Conservation (phyloP, 2,797 vertebrate genomes). For the Neopelma chrysocephalum region DNA sequence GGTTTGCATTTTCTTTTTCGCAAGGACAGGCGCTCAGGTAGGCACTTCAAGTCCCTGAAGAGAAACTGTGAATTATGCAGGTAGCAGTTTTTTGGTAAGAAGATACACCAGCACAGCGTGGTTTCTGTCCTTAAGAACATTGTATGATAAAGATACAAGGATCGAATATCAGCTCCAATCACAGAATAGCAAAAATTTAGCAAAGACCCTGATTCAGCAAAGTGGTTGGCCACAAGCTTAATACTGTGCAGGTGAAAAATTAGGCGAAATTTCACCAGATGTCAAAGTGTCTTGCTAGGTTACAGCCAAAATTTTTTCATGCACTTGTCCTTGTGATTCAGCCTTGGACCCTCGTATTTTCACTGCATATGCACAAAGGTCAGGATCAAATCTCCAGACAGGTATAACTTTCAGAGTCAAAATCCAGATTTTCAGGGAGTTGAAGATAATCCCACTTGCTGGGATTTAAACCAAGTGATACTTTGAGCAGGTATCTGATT, state of each 20-base stretch:
- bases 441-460: not conserved
- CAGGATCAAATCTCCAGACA: not conserved
- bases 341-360: not conserved
- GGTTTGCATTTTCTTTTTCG: not conserved
- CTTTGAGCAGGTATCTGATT: not conserved
- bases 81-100: not conserved
- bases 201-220: not conserved
- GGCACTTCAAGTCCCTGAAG: not conserved
- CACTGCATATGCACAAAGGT: not conserved
- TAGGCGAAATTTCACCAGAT: not conserved
- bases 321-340: not conserved
- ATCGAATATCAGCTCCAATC: not conserved
- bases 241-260: not conserved
- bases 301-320: not conserved
- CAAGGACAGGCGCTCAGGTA: not conserved
- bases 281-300: not conserved
- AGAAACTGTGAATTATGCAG: not conserved
- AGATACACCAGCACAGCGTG: accelerated
- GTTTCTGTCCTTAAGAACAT: not conserved
- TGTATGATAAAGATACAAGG: not conserved
- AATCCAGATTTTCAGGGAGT: not conserved
- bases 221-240: not conserved
- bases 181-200: not conserved
- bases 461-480: not conserved
- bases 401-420: not conserved